Evolutionary conservation across 2,113 vertebrate genomes (phyloP), one percentile per base, ranked within the genome.

Genomic region (Forbesichthys papilliferus): DNA sequence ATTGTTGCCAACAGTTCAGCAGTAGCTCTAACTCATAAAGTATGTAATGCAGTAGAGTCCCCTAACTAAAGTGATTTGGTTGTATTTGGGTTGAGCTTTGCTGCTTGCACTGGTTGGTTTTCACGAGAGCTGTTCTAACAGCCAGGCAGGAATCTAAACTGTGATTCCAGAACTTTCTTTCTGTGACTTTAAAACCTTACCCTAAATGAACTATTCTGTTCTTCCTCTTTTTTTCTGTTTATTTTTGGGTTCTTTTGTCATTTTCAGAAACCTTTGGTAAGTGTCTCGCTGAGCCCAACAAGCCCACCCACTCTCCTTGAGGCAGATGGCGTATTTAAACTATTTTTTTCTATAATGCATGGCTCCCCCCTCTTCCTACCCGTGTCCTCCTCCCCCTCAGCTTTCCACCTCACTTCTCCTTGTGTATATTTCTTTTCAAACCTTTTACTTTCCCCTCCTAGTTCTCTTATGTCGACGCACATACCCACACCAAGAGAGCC

Each of bases 181-280:
- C 20, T 16, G 11, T 18, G 65, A 68, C 51, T 16, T 71, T 42
- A 62, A 57, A 61, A 61, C 48, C 48, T 68, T 34, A 64, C 73
- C 82, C 60, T 89, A 78, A 90, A 90, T 86, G 34, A 88, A 78
- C 77, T 84, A 33, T 88, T 90, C 94, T 92, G 89, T 92, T 93
- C 83, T 92, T 88, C 81, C 72, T 58, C 71, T 78, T 79, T 88
- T 27, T 87, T 79, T 86, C 68, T 81, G 53, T 80, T 85, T 87
- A 82, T 72, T 86, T 86, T 89, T 48, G 64, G 81, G 77, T 86
- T 88, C 71, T 76, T 93, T 93, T 94, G 90, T 93, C 91, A 94
- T 95, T 91, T 86, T 93, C 96, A 99, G 96, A 99, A 92, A 94
- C 94, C 86, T 96, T 99, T 96, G 97, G 97, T 99, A 98, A 98